Evolutionary conservation across 2,797 vertebrate species (phyloP), one percentile per base, ranked within the genome.

Genomic region (Catostomus latipinnis): DNA sequence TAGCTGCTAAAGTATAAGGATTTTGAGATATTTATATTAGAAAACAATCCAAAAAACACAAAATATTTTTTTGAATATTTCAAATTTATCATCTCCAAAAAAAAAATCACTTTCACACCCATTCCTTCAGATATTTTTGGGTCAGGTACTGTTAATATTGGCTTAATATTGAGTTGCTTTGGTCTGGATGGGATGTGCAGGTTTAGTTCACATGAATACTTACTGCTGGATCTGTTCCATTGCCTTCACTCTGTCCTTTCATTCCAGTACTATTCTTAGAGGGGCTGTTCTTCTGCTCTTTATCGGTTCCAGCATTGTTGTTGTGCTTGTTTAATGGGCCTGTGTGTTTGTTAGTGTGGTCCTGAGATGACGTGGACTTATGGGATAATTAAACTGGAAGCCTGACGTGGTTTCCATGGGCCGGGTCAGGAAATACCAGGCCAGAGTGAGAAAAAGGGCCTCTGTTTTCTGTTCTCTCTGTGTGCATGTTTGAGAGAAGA

Each of bases 391-490:
- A 88, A 88, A 90, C 45, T 43, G 65, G 88, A 88, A 81, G 68
- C 83, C 82, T 79, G 84, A 83, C 82, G 67, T 80, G 85, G 84
- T 87, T 87, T 85, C 75, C 74, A 54, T 82, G 82, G 85, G 76
- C 88, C 77, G 77, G 84, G 87, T 88, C 92, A 93, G 93, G 93
- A 93, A 93, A 93, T 93, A 81, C 92, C 92, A 92, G 86, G 76
- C 79, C 74, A 56, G 63, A 79, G 50, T 78, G 77, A 79, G 87
- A 84, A 86, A 80, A 80, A 81, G 79, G 71, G 43, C 79, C 82
- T 83, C 82, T 87, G 82, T 87, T 81, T 83, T 82, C 67, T 68
- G 52, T 52, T 66, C 8, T 57, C 18, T 78, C 56, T 48, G 49
- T 62, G 71, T 68, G 70, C 63, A 62, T 69, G 66, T 72, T 63